Percentiles rank a stretch among this genome's conserved stretches.
Evolutionary conservation across 2,888 invertebrate genomes (phyloP).

Genomic region (Pediacus dermestoides): DNA sequence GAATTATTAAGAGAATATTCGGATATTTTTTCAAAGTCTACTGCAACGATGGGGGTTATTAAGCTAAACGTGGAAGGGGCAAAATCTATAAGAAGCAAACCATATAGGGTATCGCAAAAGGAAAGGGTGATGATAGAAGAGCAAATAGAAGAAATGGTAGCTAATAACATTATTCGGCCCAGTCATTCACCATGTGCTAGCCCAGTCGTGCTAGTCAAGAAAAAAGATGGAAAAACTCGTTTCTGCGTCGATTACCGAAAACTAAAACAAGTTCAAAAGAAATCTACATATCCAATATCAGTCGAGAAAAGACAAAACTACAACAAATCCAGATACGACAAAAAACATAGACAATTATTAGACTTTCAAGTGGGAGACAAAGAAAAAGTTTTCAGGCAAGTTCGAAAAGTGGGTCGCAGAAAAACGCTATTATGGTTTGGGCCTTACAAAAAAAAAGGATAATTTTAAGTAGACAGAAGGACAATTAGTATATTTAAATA

Average conservation of each 20-base stretch:
- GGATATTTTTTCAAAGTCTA: constrained; percentile 19
- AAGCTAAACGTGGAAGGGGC: constrained; percentile 18
- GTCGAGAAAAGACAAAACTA: no score
- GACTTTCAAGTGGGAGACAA: no score
- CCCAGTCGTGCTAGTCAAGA: constrained; percentile 18
- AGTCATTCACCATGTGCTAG: constrained; percentile 15
- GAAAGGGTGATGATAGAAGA: constrained; percentile 19
- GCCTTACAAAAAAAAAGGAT: no score
- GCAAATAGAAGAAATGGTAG: constrained; percentile 23
- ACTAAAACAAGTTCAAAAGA: constrained; percentile 21
- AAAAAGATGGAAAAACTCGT: constrained; percentile 17
- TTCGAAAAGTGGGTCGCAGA: constrained; percentile 17
- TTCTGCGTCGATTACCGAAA: constrained; percentile 23
- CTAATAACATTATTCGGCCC: constrained; percentile 18
- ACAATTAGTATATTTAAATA: no score
- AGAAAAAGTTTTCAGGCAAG: no score
- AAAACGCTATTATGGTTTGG: constrained; percentile 22
- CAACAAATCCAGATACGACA: no score
- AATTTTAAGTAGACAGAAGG: no score
- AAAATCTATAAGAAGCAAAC: constrained; percentile 17
- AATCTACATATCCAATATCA: constrained; percentile 24
- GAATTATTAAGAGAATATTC: no score
- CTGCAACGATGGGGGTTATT: constrained; percentile 17
- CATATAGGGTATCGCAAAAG: constrained; percentile 22
- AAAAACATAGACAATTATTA: no score